A percentile compares a stretch with the other conserved stretches of the same genome.
Conservation (phyloP, 2,113 vertebrate genomes). For the Cinclus cinclus region DNA sequence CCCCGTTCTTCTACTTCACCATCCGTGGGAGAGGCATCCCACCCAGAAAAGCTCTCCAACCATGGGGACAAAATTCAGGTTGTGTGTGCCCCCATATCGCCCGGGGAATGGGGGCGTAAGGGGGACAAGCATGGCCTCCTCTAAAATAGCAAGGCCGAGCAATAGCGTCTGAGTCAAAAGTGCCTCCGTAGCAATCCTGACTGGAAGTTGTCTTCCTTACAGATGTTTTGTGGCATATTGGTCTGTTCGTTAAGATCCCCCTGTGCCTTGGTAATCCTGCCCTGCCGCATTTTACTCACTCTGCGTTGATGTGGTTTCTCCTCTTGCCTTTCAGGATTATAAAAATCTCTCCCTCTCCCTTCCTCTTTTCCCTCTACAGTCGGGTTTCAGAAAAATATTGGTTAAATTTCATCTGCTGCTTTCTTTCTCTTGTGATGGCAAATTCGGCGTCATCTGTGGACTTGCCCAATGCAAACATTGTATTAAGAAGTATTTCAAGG, state of each 20-base stretch:
- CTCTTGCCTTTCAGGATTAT: constrained; percentile 16
- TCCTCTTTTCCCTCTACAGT: not conserved
- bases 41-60: not conserved
- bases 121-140: not conserved
- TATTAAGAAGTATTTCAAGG: constrained; percentile 21
- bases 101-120: fast-evolving
- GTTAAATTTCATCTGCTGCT: constrained; percentile 13
- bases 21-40: not conserved
- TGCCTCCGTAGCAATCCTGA: not conserved
- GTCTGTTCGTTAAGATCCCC: not conserved
- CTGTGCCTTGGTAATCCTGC: not conserved
- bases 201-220: not conserved
- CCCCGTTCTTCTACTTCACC: not conserved
- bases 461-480: not conserved
- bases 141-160: not conserved
- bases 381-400: constrained; percentile 40
- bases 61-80: not conserved
- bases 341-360: constrained; percentile 3
- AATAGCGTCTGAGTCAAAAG: not conserved
- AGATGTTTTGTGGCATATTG: not conserved
- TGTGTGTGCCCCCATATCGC: not conserved
- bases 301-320: not conserved
- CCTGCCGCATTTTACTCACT: not conserved
- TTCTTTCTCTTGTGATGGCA: constrained; percentile 8
- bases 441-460: not conserved